Evolutionary conservation across 1,140 invertebrate genomes (phyloP), one percentile per base, ranked within the genome.

Genomic region (Choristoneura fumiferana): DNA sequence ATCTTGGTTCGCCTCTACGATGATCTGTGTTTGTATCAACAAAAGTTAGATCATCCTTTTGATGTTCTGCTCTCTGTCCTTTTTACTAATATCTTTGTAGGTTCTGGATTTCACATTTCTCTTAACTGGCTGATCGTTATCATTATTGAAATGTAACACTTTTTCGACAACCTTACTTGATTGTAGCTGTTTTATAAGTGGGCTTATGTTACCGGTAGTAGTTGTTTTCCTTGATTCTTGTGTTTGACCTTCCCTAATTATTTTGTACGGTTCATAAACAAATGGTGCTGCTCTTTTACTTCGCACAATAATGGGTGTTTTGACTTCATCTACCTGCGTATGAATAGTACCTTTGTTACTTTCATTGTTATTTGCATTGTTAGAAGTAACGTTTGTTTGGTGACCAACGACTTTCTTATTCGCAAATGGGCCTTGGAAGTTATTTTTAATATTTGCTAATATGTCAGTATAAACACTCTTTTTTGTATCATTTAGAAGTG

Each of bases 181-280:
- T 49, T 87, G 82, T 54, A 89, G 62, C 66, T 86, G 80, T 60
- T 82, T 90, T 57, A 88, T 84, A n/a, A 85, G 64, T 10, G 88
- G 88, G 58, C 84, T 89, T 5, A 89, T 76, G 64, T 87, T 89
- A 60, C 70, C 65, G 8, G 73, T 67, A 38, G 79, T 83, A 15
- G 80, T 81, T 10, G 81, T 81, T 73, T 85, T 84, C 59, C 84
- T 90, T 4, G 81, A 79, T 60, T 89, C 86, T 58, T 71, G 75
- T 33, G 67, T 37, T 67, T 84, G 78, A 58, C 71, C 71, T 43
- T 89, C 85, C 65, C 74, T 77, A 54, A 90, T 86, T 43, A 90
- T 87, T 81, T 89, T 89, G 57, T 89, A 89, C 4, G 89, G 87
- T 66, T 89, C 86, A 52, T 89, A 89, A 18, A 85, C 61, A 73